Percentiles rank a stretch among this genome's conserved stretches.
These are phyloP conservation scores for Lucinisca nassula DNA, from an alignment of 2,888 invertebrate genomes.

Conservation along the genomic window DNA sequence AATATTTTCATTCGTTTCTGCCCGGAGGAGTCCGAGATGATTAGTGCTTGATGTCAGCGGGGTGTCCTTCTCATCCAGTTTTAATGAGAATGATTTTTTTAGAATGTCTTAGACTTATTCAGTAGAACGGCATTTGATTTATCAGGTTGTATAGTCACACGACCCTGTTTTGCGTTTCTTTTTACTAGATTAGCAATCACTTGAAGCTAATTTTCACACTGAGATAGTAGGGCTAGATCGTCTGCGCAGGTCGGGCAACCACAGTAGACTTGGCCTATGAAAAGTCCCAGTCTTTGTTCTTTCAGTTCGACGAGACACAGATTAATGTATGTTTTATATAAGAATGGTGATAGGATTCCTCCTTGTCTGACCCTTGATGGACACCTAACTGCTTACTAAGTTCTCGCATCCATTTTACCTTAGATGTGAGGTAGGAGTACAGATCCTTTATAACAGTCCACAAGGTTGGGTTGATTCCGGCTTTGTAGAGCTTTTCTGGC, in stretches of 20 bases:
- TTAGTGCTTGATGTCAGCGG: background rate
- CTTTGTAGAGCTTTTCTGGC: background rate
- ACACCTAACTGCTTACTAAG: background rate
- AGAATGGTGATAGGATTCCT: background rate
- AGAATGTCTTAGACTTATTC: background rate
- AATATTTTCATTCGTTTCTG: background rate
- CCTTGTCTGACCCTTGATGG: background rate
- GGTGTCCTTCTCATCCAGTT: background rate
- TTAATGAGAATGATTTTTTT: background rate
- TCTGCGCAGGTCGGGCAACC: background rate
- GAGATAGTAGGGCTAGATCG: too few relatives aligned
- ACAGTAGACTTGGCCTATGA: background rate
- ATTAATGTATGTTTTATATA: too few relatives aligned
- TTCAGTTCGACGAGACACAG: background rate
- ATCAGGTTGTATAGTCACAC: background rate
- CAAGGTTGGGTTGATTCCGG: background rate
- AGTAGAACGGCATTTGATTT: background rate
- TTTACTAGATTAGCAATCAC: background rate
- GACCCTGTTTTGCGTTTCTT: too few relatives aligned
- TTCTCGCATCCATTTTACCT: background rate
- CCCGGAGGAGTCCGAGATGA: background rate
- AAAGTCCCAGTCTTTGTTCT: background rate
- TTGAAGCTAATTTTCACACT: background rate
- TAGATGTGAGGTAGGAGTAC: background rate
- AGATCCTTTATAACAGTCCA: background rate